Evolutionary conservation across 1,140 invertebrate species (phyloP), one percentile per base, ranked within the genome.

Genomic region (Cecropterus lyciades): DNA sequence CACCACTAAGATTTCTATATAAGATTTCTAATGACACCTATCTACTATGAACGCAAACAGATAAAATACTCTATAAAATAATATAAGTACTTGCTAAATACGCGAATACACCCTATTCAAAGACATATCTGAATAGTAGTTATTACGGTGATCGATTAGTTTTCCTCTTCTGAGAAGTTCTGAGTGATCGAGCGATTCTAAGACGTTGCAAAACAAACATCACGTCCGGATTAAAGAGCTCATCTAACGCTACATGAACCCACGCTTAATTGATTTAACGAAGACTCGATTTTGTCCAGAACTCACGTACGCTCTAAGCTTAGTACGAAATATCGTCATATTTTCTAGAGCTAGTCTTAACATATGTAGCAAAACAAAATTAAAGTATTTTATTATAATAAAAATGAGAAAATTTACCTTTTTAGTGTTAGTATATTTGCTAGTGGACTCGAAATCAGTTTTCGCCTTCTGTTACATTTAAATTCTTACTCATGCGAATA

Each of bases 201-300:
- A 62, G 15, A 51, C 15, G 59, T 51, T 62, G n/a, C 16, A 62
- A 42, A 62, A 49, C 59, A 62, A 62, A 62, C 33, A 62, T 51
- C 59, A 62, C 59, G 59, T 62, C 16, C 59, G 46, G 46, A 42
- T 62, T 62, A 62, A 42, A 62, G 59, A 51, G 45, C 59, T 42
- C 59, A 51, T 51, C 33, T 16, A 33, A 51, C 51, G 59, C 46
- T 62, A 30, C 11, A 51, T 62, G 17, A 27, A 27, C 42, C 46
- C 33, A 46, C 27, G 42, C 15, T 27, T 62, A 49, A 62, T 51
- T 62, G 46, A 14, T 42, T 62, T 17, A 51, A 24, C 16, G 15
- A 10, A 37, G 57, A 60, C 14, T 16, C 30, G 9, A 10, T 1
- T 11, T 30, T 55, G 33, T 3, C 1, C 33, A 11, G n/a, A 37